Conservation (phyloP, 2,888 invertebrate species). For the Mythimna lalbum region DNA sequence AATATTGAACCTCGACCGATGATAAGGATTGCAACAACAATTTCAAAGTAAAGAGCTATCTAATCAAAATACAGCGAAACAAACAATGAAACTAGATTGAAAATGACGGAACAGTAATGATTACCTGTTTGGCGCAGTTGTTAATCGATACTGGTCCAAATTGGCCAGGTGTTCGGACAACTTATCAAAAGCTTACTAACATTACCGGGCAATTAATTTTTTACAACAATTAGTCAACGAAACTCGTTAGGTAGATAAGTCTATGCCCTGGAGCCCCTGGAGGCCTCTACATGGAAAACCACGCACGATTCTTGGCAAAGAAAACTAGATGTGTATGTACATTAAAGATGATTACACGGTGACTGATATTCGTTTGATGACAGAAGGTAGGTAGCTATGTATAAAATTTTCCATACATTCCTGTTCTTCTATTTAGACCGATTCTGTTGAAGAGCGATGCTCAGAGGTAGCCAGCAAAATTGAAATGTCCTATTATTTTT, state of each 20-base stretch:
- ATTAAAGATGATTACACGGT: neutral
- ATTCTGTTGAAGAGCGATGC: neutral
- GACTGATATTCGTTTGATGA: constrained; percentile 29
- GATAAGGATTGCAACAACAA: neutral
- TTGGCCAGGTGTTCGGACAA: constrained; percentile 49
- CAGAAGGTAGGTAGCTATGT: constrained; percentile 8
- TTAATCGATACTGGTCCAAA: constrained; percentile 35
- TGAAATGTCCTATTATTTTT: too few relatives aligned
- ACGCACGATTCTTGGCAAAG: constrained; percentile 26
- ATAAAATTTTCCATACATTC: neutral
- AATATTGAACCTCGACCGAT: neutral
- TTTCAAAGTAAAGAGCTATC: neutral
- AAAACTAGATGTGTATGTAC: constrained; percentile 5
- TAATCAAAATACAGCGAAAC: constrained; percentile 29
- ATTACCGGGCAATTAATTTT: constrained; percentile 51
- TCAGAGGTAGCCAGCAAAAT: too few relatives aligned
- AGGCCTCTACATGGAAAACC: constrained; percentile 25
- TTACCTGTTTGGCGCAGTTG: constrained; percentile 27
- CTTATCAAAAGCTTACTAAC: constrained; percentile 21
- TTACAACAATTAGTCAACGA: constrained; percentile 45
- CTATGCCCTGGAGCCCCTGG: constrained; percentile 12
- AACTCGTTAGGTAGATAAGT: constrained; percentile 28
- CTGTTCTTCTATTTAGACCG: neutral
- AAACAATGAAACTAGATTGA: constrained; percentile 42
- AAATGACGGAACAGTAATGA: constrained; percentile 16